These are phyloP conservation scores for Sphaerodactylus townsendi DNA, from an alignment of 2,113 vertebrate species.

Conservation along the genomic window DNA sequence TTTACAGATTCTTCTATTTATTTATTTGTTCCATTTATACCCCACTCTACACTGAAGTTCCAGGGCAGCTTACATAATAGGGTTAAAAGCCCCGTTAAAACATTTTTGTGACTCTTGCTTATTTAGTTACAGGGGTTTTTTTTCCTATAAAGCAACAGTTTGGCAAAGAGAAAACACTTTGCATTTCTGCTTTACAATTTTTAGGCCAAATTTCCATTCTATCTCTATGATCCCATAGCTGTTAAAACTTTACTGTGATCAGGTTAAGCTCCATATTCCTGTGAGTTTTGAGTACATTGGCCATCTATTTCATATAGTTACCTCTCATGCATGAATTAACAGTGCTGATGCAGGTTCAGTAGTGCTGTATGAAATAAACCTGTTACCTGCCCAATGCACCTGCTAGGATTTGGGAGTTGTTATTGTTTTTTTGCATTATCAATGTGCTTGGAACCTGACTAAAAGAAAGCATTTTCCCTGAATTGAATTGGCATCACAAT, in stretches of 20 bases:
- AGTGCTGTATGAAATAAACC: neutral
- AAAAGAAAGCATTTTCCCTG: too few species aligned
- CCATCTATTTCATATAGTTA: neutral
- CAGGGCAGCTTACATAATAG: too few species aligned
- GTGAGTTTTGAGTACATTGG: neutral
- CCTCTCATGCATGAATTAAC: neutral
- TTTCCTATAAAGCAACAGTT: neutral
- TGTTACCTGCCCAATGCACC: neutral
- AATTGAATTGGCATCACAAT: too few species aligned
- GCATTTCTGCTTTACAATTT: neutral
- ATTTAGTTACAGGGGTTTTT: too few species aligned
- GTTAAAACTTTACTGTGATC: neutral
- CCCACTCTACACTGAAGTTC: too few species aligned
- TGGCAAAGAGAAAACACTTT: neutral
- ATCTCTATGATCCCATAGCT: too few species aligned
- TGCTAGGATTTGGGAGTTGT: neutral
- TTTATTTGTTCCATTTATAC: too few species aligned
- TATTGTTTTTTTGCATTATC: too few species aligned
- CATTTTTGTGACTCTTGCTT: neutral
- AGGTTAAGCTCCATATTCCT: neutral
- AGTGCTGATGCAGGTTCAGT: too few species aligned
- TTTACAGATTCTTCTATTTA: neutral
- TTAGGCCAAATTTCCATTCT: neutral
- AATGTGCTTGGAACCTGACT: too few species aligned
- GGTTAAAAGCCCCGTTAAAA: too few species aligned